Percentiles rank a stretch among this genome's conserved stretches.
Conservation (phyloP, 2,888 invertebrate genomes). For the Cyaniris semiargus region DNA sequence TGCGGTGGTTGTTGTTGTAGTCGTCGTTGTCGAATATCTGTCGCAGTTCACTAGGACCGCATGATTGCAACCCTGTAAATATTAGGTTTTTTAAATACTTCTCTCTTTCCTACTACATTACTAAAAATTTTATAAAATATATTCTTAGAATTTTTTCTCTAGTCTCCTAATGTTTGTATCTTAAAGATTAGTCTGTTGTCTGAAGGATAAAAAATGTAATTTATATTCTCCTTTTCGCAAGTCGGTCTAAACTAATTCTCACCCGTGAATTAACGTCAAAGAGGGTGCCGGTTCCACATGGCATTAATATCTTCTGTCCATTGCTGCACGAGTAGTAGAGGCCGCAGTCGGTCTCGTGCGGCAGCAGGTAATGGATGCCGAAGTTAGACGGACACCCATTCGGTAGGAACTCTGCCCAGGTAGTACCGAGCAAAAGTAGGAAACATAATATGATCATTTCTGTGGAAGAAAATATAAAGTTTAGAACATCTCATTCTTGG, state of each 20-base stretch:
- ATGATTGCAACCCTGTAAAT: constrained; percentile 36
- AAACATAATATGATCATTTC: constrained; percentile 47
- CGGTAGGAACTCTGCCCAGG: constrained; percentile 55
- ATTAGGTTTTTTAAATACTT: not conserved
- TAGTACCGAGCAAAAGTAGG: constrained; percentile 47
- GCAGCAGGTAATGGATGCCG: constrained; percentile 47
- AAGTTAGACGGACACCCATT: constrained; percentile 52
- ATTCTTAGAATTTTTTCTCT: too few relatives aligned
- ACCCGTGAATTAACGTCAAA: constrained; percentile 55
- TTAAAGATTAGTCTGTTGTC: too few relatives aligned
- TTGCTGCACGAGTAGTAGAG: constrained; percentile 41
- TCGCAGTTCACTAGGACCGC: constrained; percentile 31
- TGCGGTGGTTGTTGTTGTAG: constrained; percentile 36
- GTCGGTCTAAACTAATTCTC: constrained; percentile 4
- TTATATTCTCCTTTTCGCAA: too few relatives aligned
- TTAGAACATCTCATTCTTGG: too few relatives aligned
- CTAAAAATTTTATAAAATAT: too few relatives aligned
- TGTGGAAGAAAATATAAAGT: constrained; percentile 39
- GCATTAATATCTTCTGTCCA: constrained; percentile 39
- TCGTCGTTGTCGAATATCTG: constrained; percentile 36
- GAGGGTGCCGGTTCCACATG: constrained; percentile 50
- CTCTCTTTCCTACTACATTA: not conserved
- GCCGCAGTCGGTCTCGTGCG: constrained; percentile 44
- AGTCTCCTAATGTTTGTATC: too few relatives aligned
- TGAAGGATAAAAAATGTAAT: too few relatives aligned